A percentile compares a stretch with the other conserved stretches of the same genome.
These are phyloP conservation scores for Platorchestia sp. DNA, from an alignment of 1,140 invertebrate species.

Conservation along the genomic window DNA sequence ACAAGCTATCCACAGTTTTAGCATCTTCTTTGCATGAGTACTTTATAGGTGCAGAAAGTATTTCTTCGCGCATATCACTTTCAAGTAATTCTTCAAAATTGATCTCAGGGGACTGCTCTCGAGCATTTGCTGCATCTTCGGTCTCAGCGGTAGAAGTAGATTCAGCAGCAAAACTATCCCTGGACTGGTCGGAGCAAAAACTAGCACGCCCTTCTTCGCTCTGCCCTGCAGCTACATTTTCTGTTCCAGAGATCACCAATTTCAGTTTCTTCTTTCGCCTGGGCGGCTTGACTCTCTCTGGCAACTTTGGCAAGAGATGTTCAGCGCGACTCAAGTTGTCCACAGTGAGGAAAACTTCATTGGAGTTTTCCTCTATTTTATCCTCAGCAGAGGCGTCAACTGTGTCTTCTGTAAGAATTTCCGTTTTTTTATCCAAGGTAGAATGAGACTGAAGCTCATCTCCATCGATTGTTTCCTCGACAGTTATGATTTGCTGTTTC, in stretches of 20 bases:
- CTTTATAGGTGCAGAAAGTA: neutral
- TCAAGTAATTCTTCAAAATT: neutral
- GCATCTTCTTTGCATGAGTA: neutral
- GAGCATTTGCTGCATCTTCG: neutral
- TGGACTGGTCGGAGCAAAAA: neutral
- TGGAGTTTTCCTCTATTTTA: neutral
- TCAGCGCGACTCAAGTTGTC: constrained; percentile 61
- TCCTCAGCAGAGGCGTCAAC: neutral
- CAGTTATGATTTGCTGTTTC: constrained; percentile 39
- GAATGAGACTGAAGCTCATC: neutral
- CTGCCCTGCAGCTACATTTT: constrained; percentile 56
- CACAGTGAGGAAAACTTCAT: neutral
- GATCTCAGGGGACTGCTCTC: neutral
- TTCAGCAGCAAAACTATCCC: constrained; percentile 42
- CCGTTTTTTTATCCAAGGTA: neutral
- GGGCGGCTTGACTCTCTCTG: constrained; percentile 64
- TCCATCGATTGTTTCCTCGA: constrained; percentile 26
- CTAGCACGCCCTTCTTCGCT: neutral
- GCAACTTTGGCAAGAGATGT: constrained; percentile 61
- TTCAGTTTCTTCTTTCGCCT: constrained; percentile 65
- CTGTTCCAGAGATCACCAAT: constrained; percentile 57
- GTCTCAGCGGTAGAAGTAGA: constrained; percentile 16
- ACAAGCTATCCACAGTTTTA: neutral
- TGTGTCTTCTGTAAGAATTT: neutral
- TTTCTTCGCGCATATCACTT: neutral